A percentile compares a stretch with the other conserved stretches of the same genome.
Conservation (phyloP, 2,113 vertebrate genomes). For the Sitta europaea region DNA sequence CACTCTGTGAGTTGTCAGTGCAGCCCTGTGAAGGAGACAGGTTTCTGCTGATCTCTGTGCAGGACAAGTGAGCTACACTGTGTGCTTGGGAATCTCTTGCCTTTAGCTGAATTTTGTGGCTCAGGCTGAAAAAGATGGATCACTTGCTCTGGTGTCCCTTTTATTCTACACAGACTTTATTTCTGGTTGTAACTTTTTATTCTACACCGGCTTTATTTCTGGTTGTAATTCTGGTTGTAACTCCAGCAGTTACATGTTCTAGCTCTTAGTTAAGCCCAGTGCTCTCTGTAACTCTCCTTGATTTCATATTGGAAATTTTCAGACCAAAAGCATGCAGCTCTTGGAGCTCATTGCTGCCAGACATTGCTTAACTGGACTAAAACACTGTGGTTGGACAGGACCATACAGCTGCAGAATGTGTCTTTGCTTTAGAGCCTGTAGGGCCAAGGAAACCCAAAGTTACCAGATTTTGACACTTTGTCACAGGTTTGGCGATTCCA, state of each 20-base stretch:
- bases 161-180: background rate
- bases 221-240: background rate
- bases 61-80: background rate
- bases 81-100: background rate
- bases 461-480: background rate
- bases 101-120: background rate
- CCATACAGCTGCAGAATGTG: background rate
- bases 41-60: background rate
- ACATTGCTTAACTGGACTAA: background rate
- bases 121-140: background rate
- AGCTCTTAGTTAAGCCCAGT: background rate
- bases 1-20: background rate
- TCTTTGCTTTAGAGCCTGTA: background rate
- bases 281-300: background rate
- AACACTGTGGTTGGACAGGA: background rate
- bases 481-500: background rate
- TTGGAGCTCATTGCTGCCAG: background rate
- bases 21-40: background rate
- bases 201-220: background rate
- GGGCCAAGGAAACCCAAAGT: background rate
- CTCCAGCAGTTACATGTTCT: background rate
- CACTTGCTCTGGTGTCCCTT: background rate
- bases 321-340: background rate
- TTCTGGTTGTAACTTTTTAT: background rate
- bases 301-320: background rate